Evolutionary conservation across 2,888 invertebrate species (phyloP), one percentile per base, ranked within the genome.

Genomic region (Dolichopus griseipennis): DNA sequence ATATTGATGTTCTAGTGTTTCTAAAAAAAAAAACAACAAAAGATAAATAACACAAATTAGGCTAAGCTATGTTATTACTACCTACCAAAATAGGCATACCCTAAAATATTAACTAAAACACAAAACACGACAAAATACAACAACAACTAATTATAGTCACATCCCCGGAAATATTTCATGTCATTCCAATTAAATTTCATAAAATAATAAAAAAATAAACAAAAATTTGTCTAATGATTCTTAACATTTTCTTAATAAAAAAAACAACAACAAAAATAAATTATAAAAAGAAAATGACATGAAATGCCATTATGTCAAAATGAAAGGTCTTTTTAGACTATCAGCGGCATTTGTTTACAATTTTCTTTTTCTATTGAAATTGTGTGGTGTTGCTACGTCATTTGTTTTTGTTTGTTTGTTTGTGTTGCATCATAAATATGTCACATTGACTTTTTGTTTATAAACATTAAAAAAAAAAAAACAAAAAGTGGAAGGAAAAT

Each of bases 161-260:
- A 52, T 52, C 52, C 52, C 52, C 52, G 52, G 52, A 52, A 52
- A 52, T n/a, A 52, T 52, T 52, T n/a, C 52, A 18, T 52, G 52
- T 52, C 52, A 52, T 52, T 52, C 52, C 52, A 52, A 52, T 52
- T 52, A 52, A 52, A 52, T 52, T 52, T 52, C 18, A 52, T n/a
- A 52, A 52, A 52, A 41, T 15, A 41, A 41, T 6, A 41, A 41
- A 41, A 12, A 41, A 41, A 41, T 5, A 27, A 27, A 41, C 41
- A 27, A 52, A n/a, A 52, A 52, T 1, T 52, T 52, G 5, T 52
- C 52, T 52, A 52, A 52, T 52, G 52, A 52, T 18, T 52, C 18
- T 18, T 52, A 15, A 12, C 52, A 52, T 52, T 52, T 18, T 18
- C 1, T 18, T 12, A 52, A 52, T 9, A 18, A 52, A 52, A 37